Base-by-base conservation (phyloP, 1,140 invertebrate species). In the Bombyx mandarina region DNA sequence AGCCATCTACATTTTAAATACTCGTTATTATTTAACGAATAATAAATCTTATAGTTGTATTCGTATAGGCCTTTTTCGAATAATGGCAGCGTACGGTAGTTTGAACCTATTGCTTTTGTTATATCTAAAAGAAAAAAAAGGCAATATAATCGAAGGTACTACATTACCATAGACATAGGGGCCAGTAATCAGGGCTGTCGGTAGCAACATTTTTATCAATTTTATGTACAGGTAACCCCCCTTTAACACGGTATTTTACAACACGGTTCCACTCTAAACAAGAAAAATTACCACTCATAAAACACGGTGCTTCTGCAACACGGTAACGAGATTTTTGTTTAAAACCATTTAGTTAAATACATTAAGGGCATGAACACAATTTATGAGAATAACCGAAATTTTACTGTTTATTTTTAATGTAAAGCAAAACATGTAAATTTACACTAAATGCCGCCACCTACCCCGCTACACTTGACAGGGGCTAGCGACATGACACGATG, bases 31-130 rank as follows among this genome's bases (percentile, higher is more conserved):
- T 61, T 7, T 10, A 68, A 10, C 3, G 66, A 68, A 50, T 68
- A 68, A 35, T 61, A 55, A n/a, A 58, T 61, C 10, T 8, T 68
- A n/a, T 58, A 61, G 4, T 43, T 56, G 43, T 60, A 46, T 9
- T 65, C 60, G 44, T 45, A 65, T 6, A 68, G 47, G 1, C 47
- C 56, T 52, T 68, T 65, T 42, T 68, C 63, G 47, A 68, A 68
- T 8, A 57, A 42, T 0, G 66, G 66, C 22, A 68, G 53, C 0
- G 56, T 60, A 5, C 58, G 52, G 35, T 57, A 68, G 9, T 65
- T 47, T 8, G 43, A 45, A 6, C 62, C 62, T 10, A 64, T 59
- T 2, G 42, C n/a, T 50, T 64, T 52, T 6, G 56, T 52, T 22
- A 67, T 44, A 10, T 65, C 66, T 67, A 52, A 4, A 48, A 50